Evolutionary conservation across 2,113 vertebrate genomes (phyloP).

Genomic region (Ictalurus punctatus): DNA sequence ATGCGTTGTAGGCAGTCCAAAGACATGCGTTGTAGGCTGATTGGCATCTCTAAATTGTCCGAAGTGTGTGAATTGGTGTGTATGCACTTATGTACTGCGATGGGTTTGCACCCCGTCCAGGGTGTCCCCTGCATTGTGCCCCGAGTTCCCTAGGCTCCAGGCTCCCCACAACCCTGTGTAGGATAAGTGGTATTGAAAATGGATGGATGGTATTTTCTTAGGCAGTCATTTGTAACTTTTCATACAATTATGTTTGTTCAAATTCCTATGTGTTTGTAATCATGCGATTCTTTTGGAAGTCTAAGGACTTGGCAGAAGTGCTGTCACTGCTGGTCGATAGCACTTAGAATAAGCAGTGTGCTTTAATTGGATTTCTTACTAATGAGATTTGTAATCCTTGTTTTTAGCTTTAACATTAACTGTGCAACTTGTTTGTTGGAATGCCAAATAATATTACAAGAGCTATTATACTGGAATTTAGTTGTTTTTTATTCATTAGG

Average conservation of each 20-base stretch:
- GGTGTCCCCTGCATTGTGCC: no score
- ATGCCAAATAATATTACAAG: background rate
- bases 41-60: no score
- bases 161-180: no score
- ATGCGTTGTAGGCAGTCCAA: no score
- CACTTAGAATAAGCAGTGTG: background rate
- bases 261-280: background rate
- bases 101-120: no score
- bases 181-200: no score
- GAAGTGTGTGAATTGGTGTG: no score
- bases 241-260: background rate
- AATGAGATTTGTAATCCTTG: background rate
- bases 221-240: background rate
- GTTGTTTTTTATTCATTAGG: background rate
- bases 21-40: no score
- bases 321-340: background rate
- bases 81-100: no score
- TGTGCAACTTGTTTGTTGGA: slow-evolving; percentile 3
- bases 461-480: background rate
- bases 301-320: background rate
- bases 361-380: slow-evolving; percentile 19
- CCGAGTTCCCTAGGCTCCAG: no score
- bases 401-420: slow-evolving; percentile 20
- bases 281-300: background rate
- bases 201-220: background rate